phyloP scores from a whole-genome alignment of 2,113 vertebrate species.

The Dromaius novaehollandiae region DNA sequence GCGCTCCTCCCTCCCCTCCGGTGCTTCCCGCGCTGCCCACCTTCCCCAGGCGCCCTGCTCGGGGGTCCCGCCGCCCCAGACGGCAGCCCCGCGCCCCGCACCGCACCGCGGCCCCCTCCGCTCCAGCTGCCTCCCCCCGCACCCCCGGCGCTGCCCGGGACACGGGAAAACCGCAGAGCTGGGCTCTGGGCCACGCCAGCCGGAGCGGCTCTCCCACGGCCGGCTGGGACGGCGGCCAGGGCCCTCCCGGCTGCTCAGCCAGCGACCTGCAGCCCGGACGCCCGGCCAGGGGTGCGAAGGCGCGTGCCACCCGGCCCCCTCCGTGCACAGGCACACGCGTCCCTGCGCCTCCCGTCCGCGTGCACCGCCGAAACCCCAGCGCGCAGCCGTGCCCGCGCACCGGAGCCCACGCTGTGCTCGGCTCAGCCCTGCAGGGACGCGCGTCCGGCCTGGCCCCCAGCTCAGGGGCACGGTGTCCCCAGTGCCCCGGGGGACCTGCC shows the following conservation, averaged over 20 bases:
- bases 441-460: background rate
- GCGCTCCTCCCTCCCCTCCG: background rate
- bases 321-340: background rate
- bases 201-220: accelerated
- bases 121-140: accelerated
- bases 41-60: background rate
- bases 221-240: too few species aligned
- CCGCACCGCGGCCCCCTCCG: too few species aligned
- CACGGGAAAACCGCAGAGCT: background rate
- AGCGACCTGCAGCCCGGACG: background rate
- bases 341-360: accelerated
- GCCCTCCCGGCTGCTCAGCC: background rate
- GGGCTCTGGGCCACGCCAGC: too few species aligned
- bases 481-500: background rate
- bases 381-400: accelerated
- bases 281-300: too few species aligned
- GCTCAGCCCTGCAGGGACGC: accelerated
- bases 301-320: too few species aligned
- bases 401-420: background rate
- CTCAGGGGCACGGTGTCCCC: accelerated
- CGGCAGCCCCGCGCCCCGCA: too few species aligned
- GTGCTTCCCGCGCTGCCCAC: background rate
- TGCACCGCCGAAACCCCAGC: accelerated
- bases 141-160: accelerated
- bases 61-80: background rate